These are phyloP conservation scores for Amblyteles armatorius DNA, from an alignment of 2,888 invertebrate species.

Conservation along the genomic window DNA sequence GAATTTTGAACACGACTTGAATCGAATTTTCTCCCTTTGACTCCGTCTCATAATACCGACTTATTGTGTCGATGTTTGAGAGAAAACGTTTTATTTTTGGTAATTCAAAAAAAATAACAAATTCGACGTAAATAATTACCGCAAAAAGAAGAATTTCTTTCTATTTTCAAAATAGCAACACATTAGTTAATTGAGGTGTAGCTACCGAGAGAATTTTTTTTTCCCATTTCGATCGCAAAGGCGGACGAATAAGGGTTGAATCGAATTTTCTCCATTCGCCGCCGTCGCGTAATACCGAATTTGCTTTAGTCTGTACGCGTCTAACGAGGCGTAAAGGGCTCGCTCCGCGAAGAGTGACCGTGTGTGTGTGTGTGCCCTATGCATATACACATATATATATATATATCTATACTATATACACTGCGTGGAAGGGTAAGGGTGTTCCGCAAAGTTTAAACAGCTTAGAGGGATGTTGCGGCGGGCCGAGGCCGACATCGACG, in stretches of 20 bases:
- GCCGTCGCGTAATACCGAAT: constrained; percentile 39
- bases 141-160: neutral
- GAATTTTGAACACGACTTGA: too few relatives aligned
- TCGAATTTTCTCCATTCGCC: constrained; percentile 34
- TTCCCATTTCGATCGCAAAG: neutral
- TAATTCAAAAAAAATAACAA: neutral
- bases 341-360: constrained; percentile 1
- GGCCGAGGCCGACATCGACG: constrained; percentile 70
- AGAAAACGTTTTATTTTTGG: neutral
- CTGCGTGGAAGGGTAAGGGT: constrained; percentile 38
- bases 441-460: constrained; percentile 81
- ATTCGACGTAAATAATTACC: neutral
- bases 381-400: too few relatives aligned
- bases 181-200: neutral
- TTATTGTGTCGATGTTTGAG: too few relatives aligned
- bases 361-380: neutral
- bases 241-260: constrained; percentile 32
- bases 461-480: constrained; percentile 82
- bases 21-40: too few relatives aligned
- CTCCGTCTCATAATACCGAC: too few relatives aligned
- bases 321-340: constrained; percentile 65
- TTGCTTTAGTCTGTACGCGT: constrained; percentile 24
- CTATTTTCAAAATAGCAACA: neutral
- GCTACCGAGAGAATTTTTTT: neutral
- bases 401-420: neutral